Conservation (phyloP, 2,113 vertebrate species). For the Pelvicachromis taeniatus region DNA sequence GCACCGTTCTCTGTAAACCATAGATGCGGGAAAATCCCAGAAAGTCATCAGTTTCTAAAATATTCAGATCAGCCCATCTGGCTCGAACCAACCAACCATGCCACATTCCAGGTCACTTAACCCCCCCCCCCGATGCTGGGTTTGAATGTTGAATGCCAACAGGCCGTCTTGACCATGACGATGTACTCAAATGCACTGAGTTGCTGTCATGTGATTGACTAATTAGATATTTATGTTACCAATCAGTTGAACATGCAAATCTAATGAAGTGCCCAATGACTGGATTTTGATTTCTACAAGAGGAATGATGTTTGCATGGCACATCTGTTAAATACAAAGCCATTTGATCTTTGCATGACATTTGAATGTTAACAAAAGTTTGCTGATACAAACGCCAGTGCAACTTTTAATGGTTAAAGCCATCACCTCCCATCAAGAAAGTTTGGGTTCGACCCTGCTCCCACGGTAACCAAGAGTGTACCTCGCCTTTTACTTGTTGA, state of each 20-base stretch:
- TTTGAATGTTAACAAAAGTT: not conserved
- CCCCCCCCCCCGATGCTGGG: no score
- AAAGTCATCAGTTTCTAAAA: not conserved
- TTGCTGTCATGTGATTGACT: not conserved
- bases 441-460: not conserved
- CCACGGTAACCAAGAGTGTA: not conserved
- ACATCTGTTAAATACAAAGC: not conserved
- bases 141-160: no score
- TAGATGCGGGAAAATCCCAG: not conserved
- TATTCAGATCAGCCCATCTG: not conserved
- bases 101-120: not conserved
- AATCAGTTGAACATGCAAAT: not conserved
- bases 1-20: accelerated
- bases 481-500: not conserved
- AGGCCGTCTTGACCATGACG: no score
- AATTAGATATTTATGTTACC: not conserved
- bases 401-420: not conserved
- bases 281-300: not conserved
- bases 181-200: not conserved
- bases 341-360: not conserved
- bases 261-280: not conserved
- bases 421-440: not conserved
- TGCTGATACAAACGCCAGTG: not conserved
- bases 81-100: not conserved
- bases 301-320: not conserved